A percentile compares a stretch with the other conserved stretches of the same genome.
Evolutionary conservation across 2,797 vertebrate species (phyloP).

Genomic region (Glyptemys insculpta): DNA sequence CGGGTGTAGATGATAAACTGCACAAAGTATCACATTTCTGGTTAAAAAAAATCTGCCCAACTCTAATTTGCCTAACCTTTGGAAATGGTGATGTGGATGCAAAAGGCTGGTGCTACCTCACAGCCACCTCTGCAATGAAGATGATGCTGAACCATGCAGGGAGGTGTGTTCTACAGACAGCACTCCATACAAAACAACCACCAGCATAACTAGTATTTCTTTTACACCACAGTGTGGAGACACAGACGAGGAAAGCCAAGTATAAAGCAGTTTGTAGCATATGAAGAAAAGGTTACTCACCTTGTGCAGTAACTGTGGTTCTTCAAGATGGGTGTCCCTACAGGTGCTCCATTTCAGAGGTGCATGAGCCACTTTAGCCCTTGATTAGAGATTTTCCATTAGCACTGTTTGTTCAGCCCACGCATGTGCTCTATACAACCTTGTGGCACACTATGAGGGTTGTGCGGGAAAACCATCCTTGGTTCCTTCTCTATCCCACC

Average conservation of each 20-base stretch:
- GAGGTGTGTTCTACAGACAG: constrained; percentile 1
- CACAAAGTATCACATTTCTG: not conserved
- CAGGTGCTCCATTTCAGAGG: not conserved
- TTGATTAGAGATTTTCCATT: not conserved
- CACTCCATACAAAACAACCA: not conserved
- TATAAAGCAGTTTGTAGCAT: not conserved
- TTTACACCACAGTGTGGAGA: not conserved
- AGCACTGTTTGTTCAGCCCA: not conserved
- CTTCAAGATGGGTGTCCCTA: not conserved
- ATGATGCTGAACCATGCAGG: not conserved
- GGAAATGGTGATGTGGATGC: not conserved
- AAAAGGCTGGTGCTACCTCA: not conserved
- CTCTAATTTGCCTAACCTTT: not conserved
- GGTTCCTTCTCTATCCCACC: not conserved
- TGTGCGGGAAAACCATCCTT: not conserved
- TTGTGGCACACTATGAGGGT: not conserved
- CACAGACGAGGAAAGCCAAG: not conserved
- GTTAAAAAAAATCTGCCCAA: not conserved
- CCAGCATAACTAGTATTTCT: not conserved
- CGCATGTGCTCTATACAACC: not conserved
- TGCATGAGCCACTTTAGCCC: not conserved
- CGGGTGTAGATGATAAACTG: not conserved
- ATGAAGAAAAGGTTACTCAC: not conserved
- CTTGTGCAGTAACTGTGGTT: not conserved
- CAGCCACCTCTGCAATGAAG: not conserved